Evolutionary conservation across 2,888 invertebrate species (phyloP).

Genomic region (Megamerina dolium): DNA sequence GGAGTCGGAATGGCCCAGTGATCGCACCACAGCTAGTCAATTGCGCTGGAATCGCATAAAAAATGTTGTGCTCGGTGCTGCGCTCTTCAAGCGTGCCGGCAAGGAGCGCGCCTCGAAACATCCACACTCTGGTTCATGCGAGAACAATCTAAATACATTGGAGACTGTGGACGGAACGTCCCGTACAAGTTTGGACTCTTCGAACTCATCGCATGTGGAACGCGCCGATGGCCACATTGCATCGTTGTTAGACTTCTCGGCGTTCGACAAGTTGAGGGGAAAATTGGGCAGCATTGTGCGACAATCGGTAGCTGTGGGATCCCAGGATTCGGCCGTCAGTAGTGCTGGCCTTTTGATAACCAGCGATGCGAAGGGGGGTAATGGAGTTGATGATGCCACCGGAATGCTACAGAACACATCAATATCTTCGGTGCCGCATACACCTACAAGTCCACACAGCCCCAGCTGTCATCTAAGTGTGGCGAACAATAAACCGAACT

Average conservation of each 20-base stretch:
- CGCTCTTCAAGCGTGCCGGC: conserved; percentile 78
- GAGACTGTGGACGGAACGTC: conserved; percentile 48
- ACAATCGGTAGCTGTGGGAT: conserved; percentile 44
- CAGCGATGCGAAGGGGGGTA: conserved; percentile 35
- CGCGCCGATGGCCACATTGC: conserved; percentile 23
- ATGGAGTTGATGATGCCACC: conserved; percentile 14
- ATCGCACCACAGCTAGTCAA: conserved; percentile 66
- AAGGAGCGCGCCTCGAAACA: conserved; percentile 55
- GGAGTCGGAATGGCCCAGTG: conserved; percentile 91
- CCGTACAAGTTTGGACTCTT: conserved; percentile 47
- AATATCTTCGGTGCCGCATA: conserved; percentile 20
- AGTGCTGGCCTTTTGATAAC: conserved; percentile 56
- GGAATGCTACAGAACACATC: conserved; percentile 4
- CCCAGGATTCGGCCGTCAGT: conserved; percentile 41
- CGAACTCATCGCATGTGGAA: conserved; percentile 31
- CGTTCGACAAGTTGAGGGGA: conserved; percentile 56
- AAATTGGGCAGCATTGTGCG: conserved; percentile 62
- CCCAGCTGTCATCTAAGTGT: conserved; percentile 52
- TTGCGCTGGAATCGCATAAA: conserved; percentile 90
- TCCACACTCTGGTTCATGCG: conserved; percentile 40
- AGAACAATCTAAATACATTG: conserved; percentile 46
- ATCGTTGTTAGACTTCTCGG: conserved; percentile 49
- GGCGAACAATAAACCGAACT: conserved; percentile 48
- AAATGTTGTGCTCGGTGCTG: conserved; percentile 85
- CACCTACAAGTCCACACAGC: conserved; percentile 59